Conservation (phyloP, 1,140 invertebrate species). For the Drosophila oshimai region DNA sequence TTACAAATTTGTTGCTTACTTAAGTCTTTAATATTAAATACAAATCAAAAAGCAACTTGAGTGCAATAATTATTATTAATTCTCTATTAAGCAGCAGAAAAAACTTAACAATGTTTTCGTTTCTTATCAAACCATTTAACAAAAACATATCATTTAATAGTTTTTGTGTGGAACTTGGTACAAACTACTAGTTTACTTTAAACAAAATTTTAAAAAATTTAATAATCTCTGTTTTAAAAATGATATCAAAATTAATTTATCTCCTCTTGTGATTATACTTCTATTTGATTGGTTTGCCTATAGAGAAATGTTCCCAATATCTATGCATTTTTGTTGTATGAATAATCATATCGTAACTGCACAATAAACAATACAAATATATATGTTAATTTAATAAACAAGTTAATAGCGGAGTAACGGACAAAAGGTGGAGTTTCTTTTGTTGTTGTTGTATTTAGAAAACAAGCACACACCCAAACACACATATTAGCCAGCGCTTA, state of each 20-base stretch:
- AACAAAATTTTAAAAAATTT: not conserved
- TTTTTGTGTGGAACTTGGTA: slow-evolving; percentile 38
- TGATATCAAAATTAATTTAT: not conserved
- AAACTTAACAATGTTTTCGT: slow-evolving; percentile 2
- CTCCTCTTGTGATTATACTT: slow-evolving; percentile 11
- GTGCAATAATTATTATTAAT: slow-evolving; percentile 76
- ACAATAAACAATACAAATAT: slow-evolving; percentile 53
- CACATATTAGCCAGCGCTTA: slow-evolving; percentile 23
- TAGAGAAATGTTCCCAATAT: slow-evolving; percentile 3
- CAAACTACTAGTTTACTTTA: slow-evolving; percentile 33
- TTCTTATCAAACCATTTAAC: not conserved
- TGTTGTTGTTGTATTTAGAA: slow-evolving; percentile 67
- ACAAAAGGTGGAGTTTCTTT: slow-evolving; percentile 11
- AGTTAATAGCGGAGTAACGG: slow-evolving; percentile 5
- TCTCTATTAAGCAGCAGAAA: slow-evolving; percentile 35
- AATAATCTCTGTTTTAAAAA: too few relatives aligned
- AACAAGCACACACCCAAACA: slow-evolving; percentile 12
- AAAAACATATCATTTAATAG: slow-evolving; percentile 55
- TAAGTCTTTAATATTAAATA: slow-evolving; percentile 33
- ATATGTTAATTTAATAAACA: slow-evolving; percentile 30
- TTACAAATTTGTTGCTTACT: slow-evolving; percentile 70
- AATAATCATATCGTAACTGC: slow-evolving; percentile 72
- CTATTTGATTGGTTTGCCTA: slow-evolving; percentile 11
- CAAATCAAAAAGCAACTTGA: slow-evolving; percentile 69
- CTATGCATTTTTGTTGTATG: slow-evolving; percentile 46